These are phyloP conservation scores for Corbicula japonica DNA, from an alignment of 2,888 invertebrate species.

Conservation along the genomic window DNA sequence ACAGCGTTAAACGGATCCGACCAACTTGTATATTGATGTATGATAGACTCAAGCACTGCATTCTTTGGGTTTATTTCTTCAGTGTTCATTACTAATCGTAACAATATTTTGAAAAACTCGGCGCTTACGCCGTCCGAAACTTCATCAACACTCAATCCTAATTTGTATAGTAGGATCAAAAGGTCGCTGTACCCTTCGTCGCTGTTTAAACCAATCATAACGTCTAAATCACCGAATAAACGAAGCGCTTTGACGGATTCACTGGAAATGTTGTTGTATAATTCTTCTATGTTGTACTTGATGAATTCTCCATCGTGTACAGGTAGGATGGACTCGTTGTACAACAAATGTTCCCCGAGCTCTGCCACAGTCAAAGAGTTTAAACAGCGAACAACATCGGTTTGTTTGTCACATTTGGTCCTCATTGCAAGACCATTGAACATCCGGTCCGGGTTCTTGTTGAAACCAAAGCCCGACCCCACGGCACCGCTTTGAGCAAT, in stretches of 20 bases:
- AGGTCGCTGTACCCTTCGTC: conserved; percentile 12
- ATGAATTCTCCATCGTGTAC: conserved; percentile 34
- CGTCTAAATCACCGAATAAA: conserved; percentile 18
- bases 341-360: background rate
- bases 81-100: too few species aligned
- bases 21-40: conserved; percentile 31
- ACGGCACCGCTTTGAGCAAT: conserved; percentile 37
- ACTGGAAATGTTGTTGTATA: background rate
- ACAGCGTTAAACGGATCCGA: background rate
- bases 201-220: conserved; percentile 30
- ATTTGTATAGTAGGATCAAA: too few species aligned
- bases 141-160: too few species aligned
- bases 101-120: too few species aligned
- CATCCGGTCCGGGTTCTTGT: background rate
- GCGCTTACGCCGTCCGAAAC: too few species aligned
- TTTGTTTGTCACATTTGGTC: conserved; percentile 1
- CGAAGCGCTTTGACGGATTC: background rate
- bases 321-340: background rate
- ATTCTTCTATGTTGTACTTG: conserved; percentile 9
- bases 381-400: conserved; percentile 13
- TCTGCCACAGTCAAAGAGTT: background rate
- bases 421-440: background rate
- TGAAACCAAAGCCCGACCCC: conserved; percentile 12
- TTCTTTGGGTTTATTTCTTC: too few species aligned
- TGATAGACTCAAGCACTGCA: background rate